Conservation (phyloP, 2,113 vertebrate species). For the Pteropus alecto region DNA sequence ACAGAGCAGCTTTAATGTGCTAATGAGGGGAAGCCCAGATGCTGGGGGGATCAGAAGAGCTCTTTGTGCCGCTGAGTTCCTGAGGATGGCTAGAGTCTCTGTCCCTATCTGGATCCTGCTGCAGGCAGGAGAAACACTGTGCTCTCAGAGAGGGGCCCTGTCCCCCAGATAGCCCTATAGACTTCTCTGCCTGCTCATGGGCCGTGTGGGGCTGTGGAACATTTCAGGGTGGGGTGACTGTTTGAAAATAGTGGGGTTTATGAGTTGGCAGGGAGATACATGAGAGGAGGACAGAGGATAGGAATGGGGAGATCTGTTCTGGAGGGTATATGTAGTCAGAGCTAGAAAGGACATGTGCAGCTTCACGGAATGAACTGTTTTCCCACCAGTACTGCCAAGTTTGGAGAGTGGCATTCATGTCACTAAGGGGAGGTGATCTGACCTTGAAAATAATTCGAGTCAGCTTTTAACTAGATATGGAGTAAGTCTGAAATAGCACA, state of each 20-base stretch:
- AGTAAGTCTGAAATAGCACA: background rate
- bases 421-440: background rate
- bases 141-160: slow-evolving; percentile 79
- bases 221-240: background rate
- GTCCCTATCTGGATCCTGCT: slow-evolving; percentile 76
- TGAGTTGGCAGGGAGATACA: background rate
- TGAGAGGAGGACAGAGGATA: background rate
- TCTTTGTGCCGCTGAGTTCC: slow-evolving; percentile 83
- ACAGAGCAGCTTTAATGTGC: slow-evolving; percentile 88
- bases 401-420: background rate
- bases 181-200: slow-evolving; percentile 67
- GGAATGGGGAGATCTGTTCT: background rate
- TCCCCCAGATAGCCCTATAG: slow-evolving; percentile 72
- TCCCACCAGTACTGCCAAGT: background rate
- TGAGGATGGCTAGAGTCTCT: slow-evolving; percentile 82
- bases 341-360: background rate
- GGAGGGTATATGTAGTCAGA: background rate
- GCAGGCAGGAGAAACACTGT: slow-evolving; percentile 78
- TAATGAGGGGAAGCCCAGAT: slow-evolving; percentile 86
- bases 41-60: slow-evolving; percentile 80
- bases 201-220: background rate
- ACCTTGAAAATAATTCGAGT: background rate
- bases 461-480: background rate
- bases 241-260: background rate
- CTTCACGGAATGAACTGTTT: background rate